phyloP scores from a whole-genome alignment of 1,140 invertebrate species.

The Euura saliciscinereae region DNA sequence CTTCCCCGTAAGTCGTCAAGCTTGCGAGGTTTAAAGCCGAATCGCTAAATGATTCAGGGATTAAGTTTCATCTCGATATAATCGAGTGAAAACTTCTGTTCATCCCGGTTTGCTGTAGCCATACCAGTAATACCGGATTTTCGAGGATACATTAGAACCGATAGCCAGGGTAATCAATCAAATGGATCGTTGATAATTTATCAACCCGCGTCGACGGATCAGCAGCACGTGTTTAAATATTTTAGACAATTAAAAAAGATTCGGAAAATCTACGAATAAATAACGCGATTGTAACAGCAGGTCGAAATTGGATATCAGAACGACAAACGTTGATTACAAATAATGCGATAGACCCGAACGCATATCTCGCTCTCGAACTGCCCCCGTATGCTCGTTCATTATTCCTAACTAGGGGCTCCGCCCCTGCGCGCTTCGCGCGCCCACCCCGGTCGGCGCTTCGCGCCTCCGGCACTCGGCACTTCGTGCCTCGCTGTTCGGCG shows the following conservation, averaged over 20 bases:
- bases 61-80: not conserved
- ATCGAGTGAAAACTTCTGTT: not conserved
- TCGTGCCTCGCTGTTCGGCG: no score
- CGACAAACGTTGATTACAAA: slow-evolving; percentile 5
- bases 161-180: not conserved
- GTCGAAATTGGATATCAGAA: slow-evolving; percentile 16
- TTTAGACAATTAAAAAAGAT: no score
- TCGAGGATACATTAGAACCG: not conserved
- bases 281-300: slow-evolving; percentile 31
- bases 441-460: no score
- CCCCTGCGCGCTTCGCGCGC: no score
- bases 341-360: slow-evolving; percentile 11
- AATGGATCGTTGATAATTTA: not conserved
- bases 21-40: no score
- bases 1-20: no score
- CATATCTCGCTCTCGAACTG: slow-evolving; percentile 19
- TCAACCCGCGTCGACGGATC: not conserved
- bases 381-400: not conserved
- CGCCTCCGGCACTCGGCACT: no score
- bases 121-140: not conserved
- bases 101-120: not conserved
- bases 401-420: no score
- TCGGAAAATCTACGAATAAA: slow-evolving; percentile 21
- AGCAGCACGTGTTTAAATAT: not conserved
- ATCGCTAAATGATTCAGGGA: not conserved